Percentiles rank a stretch among this genome's conserved stretches.
Conservation (phyloP, 2,888 invertebrate genomes). For the Neuroscelio doddi region DNA sequence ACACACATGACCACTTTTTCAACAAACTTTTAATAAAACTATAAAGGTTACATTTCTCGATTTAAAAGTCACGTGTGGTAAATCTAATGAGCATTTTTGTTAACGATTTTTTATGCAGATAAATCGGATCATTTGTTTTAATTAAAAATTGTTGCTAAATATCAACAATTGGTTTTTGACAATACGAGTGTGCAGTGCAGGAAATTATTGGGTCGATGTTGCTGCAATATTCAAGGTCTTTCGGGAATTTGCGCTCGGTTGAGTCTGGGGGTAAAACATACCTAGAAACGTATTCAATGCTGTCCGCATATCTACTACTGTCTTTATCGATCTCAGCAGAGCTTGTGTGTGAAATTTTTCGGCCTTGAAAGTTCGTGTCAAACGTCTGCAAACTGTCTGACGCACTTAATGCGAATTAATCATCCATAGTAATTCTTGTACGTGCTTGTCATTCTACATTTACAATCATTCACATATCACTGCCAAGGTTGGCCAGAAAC, state of each 20-base stretch:
- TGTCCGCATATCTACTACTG: constrained; percentile 4
- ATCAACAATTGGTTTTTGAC: no score
- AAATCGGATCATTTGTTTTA: no score
- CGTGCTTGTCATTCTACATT: constrained; percentile 19
- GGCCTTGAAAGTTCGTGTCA: constrained; percentile 35
- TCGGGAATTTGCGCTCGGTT: constrained; percentile 28
- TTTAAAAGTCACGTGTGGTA: no score
- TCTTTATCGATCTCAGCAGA: constrained; percentile 19
- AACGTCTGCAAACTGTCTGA: constrained; percentile 34
- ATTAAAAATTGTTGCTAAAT: no score
- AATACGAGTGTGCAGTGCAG: no score
- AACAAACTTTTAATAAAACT: no score
- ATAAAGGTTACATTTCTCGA: no score
- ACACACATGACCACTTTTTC: no score
- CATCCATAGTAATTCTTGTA: constrained; percentile 29
- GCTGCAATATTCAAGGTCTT: constrained; percentile 44
- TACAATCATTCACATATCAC: not conserved
- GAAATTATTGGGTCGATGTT: constrained; percentile 31
- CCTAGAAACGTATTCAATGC: not conserved
- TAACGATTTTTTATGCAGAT: no score
- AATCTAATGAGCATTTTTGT: no score
- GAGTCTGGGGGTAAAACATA: not conserved
- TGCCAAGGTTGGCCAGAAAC: no score
- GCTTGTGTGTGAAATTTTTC: constrained; percentile 25
- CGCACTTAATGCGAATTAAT: constrained; percentile 31